Base-by-base conservation (phyloP, 2,797 vertebrate genomes). In the Pipistrellus pipistrellus region DNA sequence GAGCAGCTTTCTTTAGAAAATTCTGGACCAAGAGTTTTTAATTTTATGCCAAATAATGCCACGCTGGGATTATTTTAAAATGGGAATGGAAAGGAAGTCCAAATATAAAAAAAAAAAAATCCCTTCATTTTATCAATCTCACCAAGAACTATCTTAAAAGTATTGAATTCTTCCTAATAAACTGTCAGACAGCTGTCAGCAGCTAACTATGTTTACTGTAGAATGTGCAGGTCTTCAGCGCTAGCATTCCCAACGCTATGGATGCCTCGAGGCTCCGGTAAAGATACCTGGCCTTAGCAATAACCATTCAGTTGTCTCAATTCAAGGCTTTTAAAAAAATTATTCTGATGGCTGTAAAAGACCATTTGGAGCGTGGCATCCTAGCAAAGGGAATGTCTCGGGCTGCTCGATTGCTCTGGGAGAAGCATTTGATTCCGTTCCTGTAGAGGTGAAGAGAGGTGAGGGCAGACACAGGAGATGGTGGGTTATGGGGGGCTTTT, bases 161-260 rank as follows among this genome's bases (percentile, higher is more conserved):
- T 92, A 93, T 18, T 93, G 71, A 90, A 93, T 96, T 95, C 57
- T 78, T 77, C 53, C 95, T 73, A 96, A 94, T 73, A 85, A 95
- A 83, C 85, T 83, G 81, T 90, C 85, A 90, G 85, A 55, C 57
- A 55, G 77, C 85, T 90, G 51, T 94, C 91, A 93, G 90, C 72
- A 66, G 21, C 72, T 88, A 84, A 77, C 35, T 78, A 20, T 21
- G 55, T 84, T 80, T 71, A 51, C 62, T 41, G 44, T 25, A 18
- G 32, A 78, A 82, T 78, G 55, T 78, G 62, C 30, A 81, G 75
- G 38, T 78, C 55, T 59, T 72, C 72, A 72, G n/a, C 3, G 27
- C n/a, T 69, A 46, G 46, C 25, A 44, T 76, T 38, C 35, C 17
- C 48, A 59, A 23, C 6, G 71, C 7, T 66, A 3, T 4, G 35